These are phyloP conservation scores for Choloepus didactylus DNA, from an alignment of 2,797 vertebrate species.

Conservation along the genomic window DNA sequence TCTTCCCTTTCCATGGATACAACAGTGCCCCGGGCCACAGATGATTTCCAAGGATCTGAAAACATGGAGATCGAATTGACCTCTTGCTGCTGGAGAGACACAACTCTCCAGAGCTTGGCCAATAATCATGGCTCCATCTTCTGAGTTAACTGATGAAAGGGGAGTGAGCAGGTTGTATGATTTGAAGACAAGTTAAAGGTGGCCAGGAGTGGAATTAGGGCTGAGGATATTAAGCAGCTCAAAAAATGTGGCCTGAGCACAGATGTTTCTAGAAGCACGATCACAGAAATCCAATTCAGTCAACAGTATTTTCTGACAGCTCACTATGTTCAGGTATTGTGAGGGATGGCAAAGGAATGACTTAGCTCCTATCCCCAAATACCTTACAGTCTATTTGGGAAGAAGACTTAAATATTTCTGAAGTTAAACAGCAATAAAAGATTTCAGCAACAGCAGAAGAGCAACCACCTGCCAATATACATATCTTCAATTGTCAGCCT, in stretches of 20 bases:
- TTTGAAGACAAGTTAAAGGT: neutral
- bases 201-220: neutral
- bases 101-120: neutral
- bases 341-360: neutral
- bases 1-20: neutral
- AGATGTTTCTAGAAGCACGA: neutral
- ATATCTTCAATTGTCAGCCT: neutral
- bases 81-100: constrained; percentile 44
- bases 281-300: neutral
- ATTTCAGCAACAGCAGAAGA: neutral
- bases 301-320: neutral
- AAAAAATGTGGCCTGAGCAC: neutral
- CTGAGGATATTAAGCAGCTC: neutral
- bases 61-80: constrained; percentile 15
- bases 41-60: constrained; percentile 68
- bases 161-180: neutral
- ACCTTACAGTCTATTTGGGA: neutral
- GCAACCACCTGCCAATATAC: neutral
- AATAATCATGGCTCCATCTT: constrained; percentile 47
- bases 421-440: neutral
- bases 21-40: neutral
- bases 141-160: constrained; percentile 43
- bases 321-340: neutral
- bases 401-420: constrained; percentile 26
- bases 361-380: neutral